These are phyloP conservation scores for Bombus pyrosoma DNA, from an alignment of 1,140 invertebrate species.

Conservation along the genomic window DNA sequence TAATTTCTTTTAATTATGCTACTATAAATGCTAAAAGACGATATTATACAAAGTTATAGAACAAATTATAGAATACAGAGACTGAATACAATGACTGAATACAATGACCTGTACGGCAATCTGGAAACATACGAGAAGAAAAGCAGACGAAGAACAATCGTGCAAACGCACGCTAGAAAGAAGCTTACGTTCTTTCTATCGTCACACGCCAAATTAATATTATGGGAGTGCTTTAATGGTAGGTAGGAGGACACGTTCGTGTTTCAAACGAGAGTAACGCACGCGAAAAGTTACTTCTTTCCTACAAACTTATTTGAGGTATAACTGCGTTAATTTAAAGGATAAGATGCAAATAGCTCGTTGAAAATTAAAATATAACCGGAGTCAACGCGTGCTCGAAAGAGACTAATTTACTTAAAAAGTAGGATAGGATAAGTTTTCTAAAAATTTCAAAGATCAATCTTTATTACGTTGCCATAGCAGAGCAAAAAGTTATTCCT, in stretches of 20 bases:
- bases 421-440: background rate
- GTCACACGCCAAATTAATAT: slow-evolving; percentile 5
- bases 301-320: background rate
- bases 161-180: background rate
- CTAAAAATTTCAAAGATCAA: background rate
- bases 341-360: background rate
- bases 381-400: background rate
- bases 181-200: background rate
- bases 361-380: background rate
- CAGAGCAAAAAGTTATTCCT: background rate
- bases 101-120: background rate
- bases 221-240: background rate
- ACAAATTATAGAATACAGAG: background rate
- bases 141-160: background rate
- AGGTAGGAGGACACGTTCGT: background rate
- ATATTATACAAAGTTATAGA: too few relatives aligned
- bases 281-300: background rate
- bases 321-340: background rate
- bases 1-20: background rate
- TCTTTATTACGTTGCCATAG: background rate
- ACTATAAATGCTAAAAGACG: background rate
- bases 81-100: background rate
- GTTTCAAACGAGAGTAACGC: background rate
- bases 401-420: background rate
- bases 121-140: background rate